Conservation (phyloP, 2,797 vertebrate species). For the Oreonectes daqikongensis region DNA sequence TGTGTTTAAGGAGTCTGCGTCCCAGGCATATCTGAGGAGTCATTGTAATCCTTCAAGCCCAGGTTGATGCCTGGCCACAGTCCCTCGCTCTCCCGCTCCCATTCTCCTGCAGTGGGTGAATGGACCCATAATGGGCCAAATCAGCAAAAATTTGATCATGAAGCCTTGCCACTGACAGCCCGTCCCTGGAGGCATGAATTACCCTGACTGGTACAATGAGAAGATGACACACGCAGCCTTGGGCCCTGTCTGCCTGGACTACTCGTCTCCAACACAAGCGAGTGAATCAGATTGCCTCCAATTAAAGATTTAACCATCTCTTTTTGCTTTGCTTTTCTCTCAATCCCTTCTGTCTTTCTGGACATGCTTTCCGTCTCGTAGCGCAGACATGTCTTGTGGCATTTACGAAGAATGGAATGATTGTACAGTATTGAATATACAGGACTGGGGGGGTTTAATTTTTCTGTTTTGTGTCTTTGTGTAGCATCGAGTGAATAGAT, state of each 20-base stretch:
- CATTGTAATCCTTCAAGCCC: background rate
- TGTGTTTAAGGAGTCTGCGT: background rate
- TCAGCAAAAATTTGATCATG: conserved; percentile 76
- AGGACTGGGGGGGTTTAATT: background rate
- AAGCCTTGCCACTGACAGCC: conserved; percentile 77
- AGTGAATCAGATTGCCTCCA: conserved; percentile 78
- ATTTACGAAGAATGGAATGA: conserved; percentile 27
- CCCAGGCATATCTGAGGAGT: conserved; percentile 6
- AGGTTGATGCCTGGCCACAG: background rate
- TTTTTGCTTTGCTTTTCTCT: conserved; percentile 56
- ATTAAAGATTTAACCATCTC: conserved; percentile 74
- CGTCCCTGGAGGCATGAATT: conserved; percentile 75
- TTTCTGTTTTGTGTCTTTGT: conserved; percentile 21
- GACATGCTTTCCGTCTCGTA: conserved; percentile 44
- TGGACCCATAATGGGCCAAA: conserved; percentile 73
- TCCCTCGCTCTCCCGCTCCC: background rate
- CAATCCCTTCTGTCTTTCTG: conserved; percentile 51
- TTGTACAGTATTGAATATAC: conserved; percentile 29
- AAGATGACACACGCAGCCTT: conserved; percentile 74
- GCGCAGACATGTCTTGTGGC: conserved; percentile 52
- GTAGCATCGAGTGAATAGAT: conserved; percentile 36
- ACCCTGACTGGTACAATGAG: conserved; percentile 74
- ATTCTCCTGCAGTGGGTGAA: conserved; percentile 71
- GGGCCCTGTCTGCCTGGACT: conserved; percentile 70
- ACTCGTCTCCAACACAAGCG: conserved; percentile 72